Percentiles rank a stretch among this genome's conserved stretches.
Evolutionary conservation across 2,888 invertebrate genomes (phyloP).

Genomic region (Arrhopalites spinosus): DNA sequence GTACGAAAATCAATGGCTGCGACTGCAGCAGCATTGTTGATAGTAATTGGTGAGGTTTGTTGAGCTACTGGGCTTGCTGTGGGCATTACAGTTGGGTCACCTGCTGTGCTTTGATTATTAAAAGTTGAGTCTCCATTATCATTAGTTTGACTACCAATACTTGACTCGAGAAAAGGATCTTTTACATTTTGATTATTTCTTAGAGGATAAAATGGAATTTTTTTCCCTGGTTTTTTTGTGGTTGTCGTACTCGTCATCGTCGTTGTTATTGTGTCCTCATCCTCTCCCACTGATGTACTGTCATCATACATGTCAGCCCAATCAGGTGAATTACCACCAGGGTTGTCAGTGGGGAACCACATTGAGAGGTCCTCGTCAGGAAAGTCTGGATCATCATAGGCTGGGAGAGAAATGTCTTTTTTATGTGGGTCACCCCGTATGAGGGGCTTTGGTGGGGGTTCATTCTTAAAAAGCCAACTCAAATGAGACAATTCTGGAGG

Average conservation of each 20-base stretch:
- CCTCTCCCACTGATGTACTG: background rate
- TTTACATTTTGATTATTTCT: slow-evolving; percentile 25
- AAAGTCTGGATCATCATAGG: slow-evolving; percentile 30
- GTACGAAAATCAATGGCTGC: slow-evolving; percentile 14
- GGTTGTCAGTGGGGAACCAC: background rate
- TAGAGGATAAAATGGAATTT: slow-evolving; percentile 16
- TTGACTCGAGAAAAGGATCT: slow-evolving; percentile 22
- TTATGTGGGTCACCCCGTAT: slow-evolving; percentile 10
- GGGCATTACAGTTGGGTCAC: background rate
- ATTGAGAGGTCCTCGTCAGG: background rate
- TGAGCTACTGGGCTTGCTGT: background rate
- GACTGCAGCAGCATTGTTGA: background rate
- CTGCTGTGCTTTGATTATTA: background rate
- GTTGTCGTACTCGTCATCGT: background rate
- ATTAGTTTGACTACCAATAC: background rate
- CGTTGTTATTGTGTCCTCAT: background rate
- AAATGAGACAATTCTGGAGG: slow-evolving; percentile 52
- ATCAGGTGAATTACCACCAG: background rate
- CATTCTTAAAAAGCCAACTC: slow-evolving; percentile 54
- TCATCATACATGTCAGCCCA: background rate
- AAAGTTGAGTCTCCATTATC: background rate
- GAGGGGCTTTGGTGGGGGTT: slow-evolving; percentile 53
- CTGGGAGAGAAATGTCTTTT: slow-evolving; percentile 26
- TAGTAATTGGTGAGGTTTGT: background rate
- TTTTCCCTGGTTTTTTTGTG: background rate